These are phyloP conservation scores for Lampris megalopsis DNA, from an alignment of 2,113 vertebrate species.

Conservation along the genomic window DNA sequence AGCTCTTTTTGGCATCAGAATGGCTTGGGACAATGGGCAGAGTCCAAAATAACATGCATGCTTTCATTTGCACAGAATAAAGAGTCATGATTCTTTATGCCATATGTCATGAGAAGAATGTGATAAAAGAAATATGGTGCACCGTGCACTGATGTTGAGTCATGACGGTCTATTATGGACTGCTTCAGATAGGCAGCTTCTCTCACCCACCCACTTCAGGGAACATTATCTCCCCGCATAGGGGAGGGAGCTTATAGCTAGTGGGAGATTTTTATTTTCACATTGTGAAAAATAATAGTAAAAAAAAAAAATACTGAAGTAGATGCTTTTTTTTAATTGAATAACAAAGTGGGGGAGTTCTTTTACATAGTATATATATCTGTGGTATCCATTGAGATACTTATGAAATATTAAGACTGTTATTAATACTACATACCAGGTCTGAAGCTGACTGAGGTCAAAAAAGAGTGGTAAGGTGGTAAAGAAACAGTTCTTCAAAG, in stretches of 20 bases:
- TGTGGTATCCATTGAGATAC: not conserved
- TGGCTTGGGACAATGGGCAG: too few species aligned
- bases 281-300: not conserved
- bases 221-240: not conserved
- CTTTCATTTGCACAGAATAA: too few species aligned
- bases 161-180: not conserved
- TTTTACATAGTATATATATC: not conserved
- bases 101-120: too few species aligned
- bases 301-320: not conserved
- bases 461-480: not conserved
- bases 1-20: too few species aligned
- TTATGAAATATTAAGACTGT: not conserved
- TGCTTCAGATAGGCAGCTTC: not conserved
- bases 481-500: not conserved
- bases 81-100: too few species aligned
- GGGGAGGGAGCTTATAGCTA: not conserved
- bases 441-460: not conserved
- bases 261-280: not conserved
- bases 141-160: too few species aligned
- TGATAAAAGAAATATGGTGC: too few species aligned
- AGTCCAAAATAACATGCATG: too few species aligned
- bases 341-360: not conserved
- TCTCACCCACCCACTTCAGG: not conserved
- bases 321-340: not conserved
- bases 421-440: not conserved